Base-by-base conservation (phyloP, 2,797 vertebrate genomes). In the Sebastes itinus region DNA sequence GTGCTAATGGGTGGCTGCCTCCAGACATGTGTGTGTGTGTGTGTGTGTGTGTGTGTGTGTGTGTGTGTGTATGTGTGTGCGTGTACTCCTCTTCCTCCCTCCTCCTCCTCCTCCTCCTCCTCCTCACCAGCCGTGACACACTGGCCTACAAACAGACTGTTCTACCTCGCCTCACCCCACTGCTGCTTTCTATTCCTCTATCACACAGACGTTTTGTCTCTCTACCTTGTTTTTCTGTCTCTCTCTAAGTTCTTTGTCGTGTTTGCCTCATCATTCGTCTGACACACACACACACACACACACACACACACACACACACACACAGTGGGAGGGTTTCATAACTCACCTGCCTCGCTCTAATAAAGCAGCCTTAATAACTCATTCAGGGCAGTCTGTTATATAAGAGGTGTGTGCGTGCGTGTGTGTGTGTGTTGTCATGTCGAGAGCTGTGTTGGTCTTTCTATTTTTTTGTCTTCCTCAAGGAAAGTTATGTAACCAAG, bases 111-210 rank as follows among this genome's bases (percentile, higher is more conserved):
- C 38, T 70, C 69, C 49, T 63, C 52, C 20, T 55, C 35, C 18
- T 81, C 86, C 22, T 67, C 58, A 27, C 78, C 83, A 82, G 81
- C 85, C 67, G 76, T 94, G 93, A 93, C 91, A 94, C 89, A 93
- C 92, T 95, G 92, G 90, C 92, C 94, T 92, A 95, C 86, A 91
- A 93, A 91, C 83, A 71, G 56, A 30, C 63, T 16, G 42, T 74
- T 82, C 76, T 52, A 78, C 77, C 84, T 88, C 75, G 9, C 46
- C 38, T 87, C 81, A 76, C 72, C 83, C 68, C 38, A 65, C 54
- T 33, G 6, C 68, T 80, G 54, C 69, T 68, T 27, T 27, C 28
- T 52, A 56, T 54, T 55, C 61, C 14, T 65, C 67, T 32, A 22
- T 77, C 27, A 14, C 61, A 49, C 35, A 8, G 3, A 32, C 9